Base-by-base conservation (phyloP, 1,140 invertebrate species). In the Hycleus cichorii region DNA sequence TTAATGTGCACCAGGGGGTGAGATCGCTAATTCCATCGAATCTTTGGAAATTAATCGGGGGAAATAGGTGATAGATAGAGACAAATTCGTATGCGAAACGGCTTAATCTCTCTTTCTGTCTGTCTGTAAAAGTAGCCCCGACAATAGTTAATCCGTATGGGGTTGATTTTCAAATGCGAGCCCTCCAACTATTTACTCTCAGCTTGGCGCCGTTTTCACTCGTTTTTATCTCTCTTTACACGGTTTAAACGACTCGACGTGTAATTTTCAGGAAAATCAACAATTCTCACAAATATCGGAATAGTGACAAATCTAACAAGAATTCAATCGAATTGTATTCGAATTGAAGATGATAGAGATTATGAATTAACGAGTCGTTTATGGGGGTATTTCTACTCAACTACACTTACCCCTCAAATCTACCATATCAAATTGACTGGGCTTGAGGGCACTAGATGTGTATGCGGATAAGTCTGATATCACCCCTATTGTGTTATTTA, bases 131-230 rank as follows among this genome's bases (percentile, higher is more conserved):
- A 32, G 32, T 32, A 32, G 4, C 32, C 32, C 56, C 56, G 58
- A 64, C 66, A 68, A 68, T 64, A 54, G 62, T 60, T 68, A 68
- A 68, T 68, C 66, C 60, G 59, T 39, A 58, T 51, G 62, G 66
- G 62, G 58, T 63, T 62, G 63, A 62, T 64, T 62, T 60, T 56
- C 64, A 64, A 58, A 62, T 61, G 62, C 52, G 59, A 66, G 63
- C 63, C 57, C 66, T 51, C 57, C 52, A 52, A 63, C 64, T 68
- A 68, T 68, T 68, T 68, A 62, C 59, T 62, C 66, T 62, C 66
- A 60, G 64, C 60, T 66, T 68, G 66, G 62, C 59, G 58, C 60
- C 62, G 59, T 68, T 68, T 66, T 62, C 66, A 68, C 60, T 66
- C 61, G 64, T 57, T 52, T 62, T 56, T 56, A 66, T 66, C 62